Evolutionary conservation across 2,797 vertebrate genomes (phyloP).

Genomic region (Microtus agrestis): DNA sequence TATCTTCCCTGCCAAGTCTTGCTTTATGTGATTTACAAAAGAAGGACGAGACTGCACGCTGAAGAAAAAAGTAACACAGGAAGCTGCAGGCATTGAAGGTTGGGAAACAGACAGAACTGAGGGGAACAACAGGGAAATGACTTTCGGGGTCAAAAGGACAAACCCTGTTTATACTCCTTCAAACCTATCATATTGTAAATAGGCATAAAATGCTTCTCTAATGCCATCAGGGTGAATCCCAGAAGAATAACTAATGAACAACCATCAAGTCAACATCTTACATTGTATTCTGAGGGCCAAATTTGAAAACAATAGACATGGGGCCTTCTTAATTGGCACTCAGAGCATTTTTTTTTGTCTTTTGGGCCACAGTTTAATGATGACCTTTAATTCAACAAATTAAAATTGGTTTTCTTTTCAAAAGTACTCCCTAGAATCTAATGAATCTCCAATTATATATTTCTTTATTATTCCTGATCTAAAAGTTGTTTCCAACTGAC

Average conservation of each 20-base stretch:
- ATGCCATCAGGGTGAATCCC: not conserved
- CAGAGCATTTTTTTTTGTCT: not conserved
- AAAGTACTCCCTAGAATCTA: not conserved
- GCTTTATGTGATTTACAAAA: not conserved
- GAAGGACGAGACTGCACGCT: too few species aligned
- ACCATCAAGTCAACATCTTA: not conserved
- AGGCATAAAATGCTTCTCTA: not conserved
- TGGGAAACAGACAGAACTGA: not conserved
- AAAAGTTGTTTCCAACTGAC: not conserved
- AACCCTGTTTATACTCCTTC: not conserved
- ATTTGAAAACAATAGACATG: not conserved
- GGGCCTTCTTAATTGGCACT: not conserved
- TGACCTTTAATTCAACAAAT: not conserved
- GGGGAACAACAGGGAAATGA: not conserved
- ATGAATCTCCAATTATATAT: not conserved
- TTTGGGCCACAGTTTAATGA: not conserved
- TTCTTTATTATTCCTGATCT: not conserved
- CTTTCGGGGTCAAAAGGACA: not conserved
- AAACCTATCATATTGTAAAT: not conserved
- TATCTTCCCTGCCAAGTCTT: not conserved
- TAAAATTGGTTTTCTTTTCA: not conserved
- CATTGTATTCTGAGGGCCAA: not conserved
- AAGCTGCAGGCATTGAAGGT: not conserved
- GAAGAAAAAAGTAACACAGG: not conserved
- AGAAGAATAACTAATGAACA: not conserved